phyloP scores from a whole-genome alignment of 1,140 invertebrate genomes.

The Danaus melanippus region DNA sequence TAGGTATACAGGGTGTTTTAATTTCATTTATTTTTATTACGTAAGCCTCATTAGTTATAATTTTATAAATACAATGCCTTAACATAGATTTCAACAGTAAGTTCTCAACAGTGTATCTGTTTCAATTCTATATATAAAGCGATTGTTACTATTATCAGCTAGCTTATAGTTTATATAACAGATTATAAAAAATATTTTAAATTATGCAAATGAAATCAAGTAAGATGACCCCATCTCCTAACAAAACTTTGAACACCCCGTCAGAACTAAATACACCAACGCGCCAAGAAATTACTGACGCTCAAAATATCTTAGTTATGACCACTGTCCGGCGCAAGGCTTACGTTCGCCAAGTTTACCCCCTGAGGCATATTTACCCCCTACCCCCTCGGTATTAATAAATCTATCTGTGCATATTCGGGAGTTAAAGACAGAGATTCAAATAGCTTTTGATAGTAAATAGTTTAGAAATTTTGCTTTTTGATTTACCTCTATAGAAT shows the following conservation, averaged over 20 bases:
- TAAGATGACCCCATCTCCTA: constrained; percentile 4
- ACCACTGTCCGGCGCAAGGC: constrained; percentile 64
- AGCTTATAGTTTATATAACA: too few species aligned
- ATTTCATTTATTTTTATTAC: too few species aligned
- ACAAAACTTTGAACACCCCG: constrained; percentile 41
- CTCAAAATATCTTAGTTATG: constrained; percentile 71
- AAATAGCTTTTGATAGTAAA: constrained; percentile 31
- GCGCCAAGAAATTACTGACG: constrained; percentile 65
- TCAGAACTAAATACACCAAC: constrained; percentile 46
- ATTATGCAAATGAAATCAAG: background rate
- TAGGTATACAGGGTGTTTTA: constrained; percentile 34
- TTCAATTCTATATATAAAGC: too few species aligned
- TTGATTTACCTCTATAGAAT: background rate
- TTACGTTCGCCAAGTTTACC: constrained; percentile 63
- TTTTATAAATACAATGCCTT: too few species aligned
- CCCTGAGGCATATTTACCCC: constrained; percentile 46
- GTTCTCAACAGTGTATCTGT: too few species aligned
- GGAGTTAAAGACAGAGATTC: constrained; percentile 58
- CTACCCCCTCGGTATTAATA: constrained; percentile 55
- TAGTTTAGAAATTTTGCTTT: constrained; percentile 17
- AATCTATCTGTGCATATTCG: constrained; percentile 68
- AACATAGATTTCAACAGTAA: too few species aligned
- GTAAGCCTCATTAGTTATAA: too few species aligned
- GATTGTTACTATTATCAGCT: too few species aligned
- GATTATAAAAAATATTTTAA: too few species aligned